phyloP scores from a whole-genome alignment of 2,888 invertebrate genomes.

The Sesia bembeciformis region DNA sequence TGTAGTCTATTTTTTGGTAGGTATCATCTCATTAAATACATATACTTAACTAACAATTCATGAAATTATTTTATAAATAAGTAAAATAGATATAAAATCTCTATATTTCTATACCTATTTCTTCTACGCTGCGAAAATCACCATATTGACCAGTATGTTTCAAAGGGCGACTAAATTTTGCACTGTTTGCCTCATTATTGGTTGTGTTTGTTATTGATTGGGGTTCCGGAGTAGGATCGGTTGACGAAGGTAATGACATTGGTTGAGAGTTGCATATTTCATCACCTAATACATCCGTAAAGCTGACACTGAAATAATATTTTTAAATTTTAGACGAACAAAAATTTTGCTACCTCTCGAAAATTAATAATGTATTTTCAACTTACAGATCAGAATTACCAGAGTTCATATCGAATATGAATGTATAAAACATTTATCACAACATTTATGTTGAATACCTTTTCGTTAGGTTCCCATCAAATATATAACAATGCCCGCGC shows the following conservation, averaged over 20 bases:
- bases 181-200: slow-evolving; percentile 2
- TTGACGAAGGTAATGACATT: slow-evolving; percentile 37
- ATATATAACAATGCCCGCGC: too few species aligned
- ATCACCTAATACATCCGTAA: slow-evolving; percentile 49
- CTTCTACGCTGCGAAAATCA: slow-evolving; percentile 48
- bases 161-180: slow-evolving; percentile 21
- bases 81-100: too few species aligned
- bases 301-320: slow-evolving; percentile 27
- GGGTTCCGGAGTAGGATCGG: slow-evolving; percentile 3
- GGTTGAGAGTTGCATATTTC: slow-evolving; percentile 45
- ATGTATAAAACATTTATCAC: too few species aligned
- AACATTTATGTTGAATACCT: too few species aligned
- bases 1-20: background rate
- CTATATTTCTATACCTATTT: slow-evolving; percentile 40
- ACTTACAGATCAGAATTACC: background rate
- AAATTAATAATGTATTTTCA: background rate
- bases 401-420: too few species aligned
- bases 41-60: background rate
- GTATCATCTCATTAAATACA: background rate
- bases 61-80: too few species aligned
- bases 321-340: background rate
- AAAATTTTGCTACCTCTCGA: too few species aligned
- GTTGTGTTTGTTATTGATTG: slow-evolving; percentile 1
- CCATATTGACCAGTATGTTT: slow-evolving; percentile 49
- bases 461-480: too few species aligned